Base-by-base conservation (phyloP, 2,113 vertebrate species). In the Xiphophorus couchianus region DNA sequence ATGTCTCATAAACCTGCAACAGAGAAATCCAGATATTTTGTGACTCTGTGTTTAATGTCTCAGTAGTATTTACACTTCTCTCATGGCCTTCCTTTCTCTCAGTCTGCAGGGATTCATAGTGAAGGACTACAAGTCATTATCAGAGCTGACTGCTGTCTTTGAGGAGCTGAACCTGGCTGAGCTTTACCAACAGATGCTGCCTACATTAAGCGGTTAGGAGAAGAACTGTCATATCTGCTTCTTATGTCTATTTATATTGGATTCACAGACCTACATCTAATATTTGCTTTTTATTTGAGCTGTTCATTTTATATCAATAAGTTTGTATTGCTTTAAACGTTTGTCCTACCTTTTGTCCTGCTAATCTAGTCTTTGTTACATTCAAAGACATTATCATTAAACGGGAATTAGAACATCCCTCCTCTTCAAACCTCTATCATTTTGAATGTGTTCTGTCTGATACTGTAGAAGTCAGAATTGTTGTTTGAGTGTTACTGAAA, bases 61-160 rank as follows among this genome's bases (percentile, higher is more conserved):
- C 65, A 54, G 31, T 13, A 11, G 22, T 66, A 3, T 17, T 17
- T 25, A 3, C 35, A 2, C n/a, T 31, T 14, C 29, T 30, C n/a
- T 71, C 17, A 30, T 27, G 11, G 0, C 6, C 15, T 42, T 1
- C n/a, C 42, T 79, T 8, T 79, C 13, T 69, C 25, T 82, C 80
- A 88, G 89, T 39, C 58, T 81, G 2, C 84, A 79, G 82, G 80
- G 82, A 3, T 89, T 90, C 33, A 12, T n/a, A 0, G 84, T 84
- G 70, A 81, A 29, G 48, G 42, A 64, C 19, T 89, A 84, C 65
- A 27, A 66, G 28, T 86, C 85, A 0, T 2, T 25, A 19, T 5
- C 85, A 65, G 82, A 88, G 77, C 73, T 90, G 62, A 28, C 11
- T 0, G 80, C 72, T 30, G 80, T 29, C 62, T 89, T 90, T 67